Percentiles rank a stretch among this genome's conserved stretches.
These are phyloP conservation scores for Spheniscus mendiculus DNA, from an alignment of 2,113 vertebrate genomes.

Conservation along the genomic window DNA sequence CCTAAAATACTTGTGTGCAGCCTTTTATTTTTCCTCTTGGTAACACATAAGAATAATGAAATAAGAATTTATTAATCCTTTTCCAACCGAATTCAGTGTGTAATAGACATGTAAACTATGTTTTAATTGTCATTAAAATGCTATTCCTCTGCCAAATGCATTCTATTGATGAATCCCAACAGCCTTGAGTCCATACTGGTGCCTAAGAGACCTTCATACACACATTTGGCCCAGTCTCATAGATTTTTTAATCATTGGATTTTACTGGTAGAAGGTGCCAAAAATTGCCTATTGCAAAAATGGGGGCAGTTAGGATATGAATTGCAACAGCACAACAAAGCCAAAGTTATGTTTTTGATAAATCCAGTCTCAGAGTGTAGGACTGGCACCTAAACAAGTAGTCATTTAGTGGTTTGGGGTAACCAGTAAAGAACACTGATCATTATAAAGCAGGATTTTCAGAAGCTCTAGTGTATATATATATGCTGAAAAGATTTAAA, in stretches of 20 bases:
- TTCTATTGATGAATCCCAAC: neutral
- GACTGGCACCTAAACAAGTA: neutral
- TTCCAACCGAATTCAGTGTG: neutral
- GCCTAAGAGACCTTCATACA: neutral
- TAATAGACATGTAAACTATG: neutral
- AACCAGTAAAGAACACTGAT: neutral
- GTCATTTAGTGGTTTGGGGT: neutral
- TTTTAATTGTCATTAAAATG: neutral
- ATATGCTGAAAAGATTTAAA: neutral
- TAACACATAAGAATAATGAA: neutral
- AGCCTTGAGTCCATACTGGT: no score
- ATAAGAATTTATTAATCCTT: neutral
- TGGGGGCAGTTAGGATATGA: accelerated
- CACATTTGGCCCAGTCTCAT: neutral
- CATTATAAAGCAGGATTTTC: neutral
- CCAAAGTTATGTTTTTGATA: neutral
- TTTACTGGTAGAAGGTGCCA: neutral
- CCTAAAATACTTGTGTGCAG: neutral
- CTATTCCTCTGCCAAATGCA: neutral
- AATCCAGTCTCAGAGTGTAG: neutral
- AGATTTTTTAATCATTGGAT: neutral
- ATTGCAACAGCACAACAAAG: neutral
- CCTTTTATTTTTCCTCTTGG: neutral
- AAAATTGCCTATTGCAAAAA: neutral
- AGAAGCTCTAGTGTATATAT: neutral